phyloP scores from a whole-genome alignment of 2,113 vertebrate species.

The Ptyas mucosa region DNA sequence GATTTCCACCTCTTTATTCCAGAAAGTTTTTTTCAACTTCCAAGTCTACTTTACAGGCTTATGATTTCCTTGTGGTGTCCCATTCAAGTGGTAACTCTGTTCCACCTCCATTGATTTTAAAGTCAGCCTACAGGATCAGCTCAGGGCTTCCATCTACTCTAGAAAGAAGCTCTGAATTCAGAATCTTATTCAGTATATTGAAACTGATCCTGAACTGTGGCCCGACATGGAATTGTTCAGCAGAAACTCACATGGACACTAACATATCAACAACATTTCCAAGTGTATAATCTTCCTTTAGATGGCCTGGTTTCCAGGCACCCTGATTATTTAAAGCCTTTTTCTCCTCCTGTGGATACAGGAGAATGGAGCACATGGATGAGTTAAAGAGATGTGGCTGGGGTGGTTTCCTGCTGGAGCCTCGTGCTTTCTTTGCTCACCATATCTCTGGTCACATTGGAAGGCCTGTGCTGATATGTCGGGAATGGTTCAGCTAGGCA shows the following conservation, averaged over 20 bases:
- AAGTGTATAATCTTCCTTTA: background rate
- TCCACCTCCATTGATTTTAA: background rate
- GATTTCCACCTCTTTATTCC: background rate
- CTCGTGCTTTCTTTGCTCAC: background rate
- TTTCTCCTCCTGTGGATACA: background rate
- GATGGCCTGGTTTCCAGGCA: background rate
- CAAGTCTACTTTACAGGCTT: background rate
- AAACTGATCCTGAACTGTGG: background rate
- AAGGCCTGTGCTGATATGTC: background rate
- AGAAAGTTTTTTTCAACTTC: background rate
- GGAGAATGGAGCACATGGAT: background rate
- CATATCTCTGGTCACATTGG: slow-evolving; percentile 22
- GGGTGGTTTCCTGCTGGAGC: background rate
- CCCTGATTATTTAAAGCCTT: background rate
- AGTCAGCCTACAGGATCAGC: background rate
- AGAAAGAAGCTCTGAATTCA: background rate
- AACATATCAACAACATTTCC: background rate
- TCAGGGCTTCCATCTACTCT: background rate
- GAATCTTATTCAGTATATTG: background rate
- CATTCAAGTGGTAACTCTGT: background rate
- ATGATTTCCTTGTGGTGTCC: background rate
- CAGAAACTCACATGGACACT: background rate
- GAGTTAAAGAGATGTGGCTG: background rate
- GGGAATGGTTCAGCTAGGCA: background rate
- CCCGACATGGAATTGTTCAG: background rate